phyloP scores from a whole-genome alignment of 2,797 vertebrate species.

The Lates japonicus region DNA sequence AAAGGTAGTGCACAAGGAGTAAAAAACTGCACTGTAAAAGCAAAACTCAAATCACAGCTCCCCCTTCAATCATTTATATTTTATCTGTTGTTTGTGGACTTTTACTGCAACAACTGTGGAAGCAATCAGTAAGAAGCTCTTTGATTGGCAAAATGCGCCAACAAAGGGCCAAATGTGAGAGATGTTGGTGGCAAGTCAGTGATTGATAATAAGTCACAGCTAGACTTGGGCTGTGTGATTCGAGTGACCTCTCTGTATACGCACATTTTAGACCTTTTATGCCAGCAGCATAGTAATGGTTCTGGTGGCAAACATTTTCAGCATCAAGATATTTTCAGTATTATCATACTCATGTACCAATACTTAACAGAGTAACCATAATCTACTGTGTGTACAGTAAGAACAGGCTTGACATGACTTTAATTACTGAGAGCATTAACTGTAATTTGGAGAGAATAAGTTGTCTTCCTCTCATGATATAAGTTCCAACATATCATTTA shows the following conservation, averaged over 20 bases:
- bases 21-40: not conserved
- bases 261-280: not conserved
- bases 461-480: not conserved
- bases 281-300: not conserved
- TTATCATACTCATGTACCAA: not conserved
- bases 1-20: not conserved
- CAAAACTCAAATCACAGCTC: not conserved
- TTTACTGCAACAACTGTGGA: not conserved
- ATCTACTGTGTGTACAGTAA: not conserved
- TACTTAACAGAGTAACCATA: not conserved
- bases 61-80: not conserved
- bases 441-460: not conserved
- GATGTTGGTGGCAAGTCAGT: not conserved
- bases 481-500: not conserved
- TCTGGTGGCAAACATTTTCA: not conserved
- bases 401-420: not conserved
- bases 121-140: slow-evolving; percentile 10
- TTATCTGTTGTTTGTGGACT: not conserved
- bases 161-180: not conserved
- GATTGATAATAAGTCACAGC: not conserved
- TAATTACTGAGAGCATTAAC: not conserved
- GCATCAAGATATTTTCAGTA: too few relatives aligned
- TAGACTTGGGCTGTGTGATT: not conserved
- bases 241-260: not conserved
- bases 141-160: not conserved